Conservation (phyloP, 2,888 invertebrate genomes). For the Aphidius colemani region DNA sequence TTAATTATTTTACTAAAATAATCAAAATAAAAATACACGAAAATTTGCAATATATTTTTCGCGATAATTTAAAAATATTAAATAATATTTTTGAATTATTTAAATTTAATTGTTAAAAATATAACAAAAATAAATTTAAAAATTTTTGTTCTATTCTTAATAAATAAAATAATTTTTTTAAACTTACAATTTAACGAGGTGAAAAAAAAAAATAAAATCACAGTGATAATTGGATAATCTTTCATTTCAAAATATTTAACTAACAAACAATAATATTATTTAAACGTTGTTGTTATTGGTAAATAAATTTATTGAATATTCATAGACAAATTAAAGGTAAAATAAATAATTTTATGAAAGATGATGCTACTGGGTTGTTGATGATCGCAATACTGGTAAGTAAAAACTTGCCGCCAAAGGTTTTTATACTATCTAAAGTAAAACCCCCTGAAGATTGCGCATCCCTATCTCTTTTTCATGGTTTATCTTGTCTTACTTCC, state of each 20-base stretch:
- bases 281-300: neutral
- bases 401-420: slow-evolving; percentile 40
- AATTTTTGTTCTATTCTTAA: too few species aligned
- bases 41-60: neutral
- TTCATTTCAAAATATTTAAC: slow-evolving; percentile 36
- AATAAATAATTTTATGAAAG: neutral
- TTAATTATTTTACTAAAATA: neutral
- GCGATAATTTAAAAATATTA: neutral
- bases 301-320: neutral
- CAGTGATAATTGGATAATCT: slow-evolving; percentile 35
- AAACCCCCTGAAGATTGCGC: slow-evolving; percentile 29
- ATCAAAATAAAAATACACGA: neutral
- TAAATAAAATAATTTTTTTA: neutral
- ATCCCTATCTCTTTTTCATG: slow-evolving; percentile 22
- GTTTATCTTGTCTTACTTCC: slow-evolving; percentile 14
- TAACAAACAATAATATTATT: neutral
- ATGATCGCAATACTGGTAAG: slow-evolving; percentile 45
- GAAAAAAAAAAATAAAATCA: slow-evolving; percentile 42
- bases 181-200: slow-evolving; percentile 45
- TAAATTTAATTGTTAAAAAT: too few species aligned
- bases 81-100: too few species aligned
- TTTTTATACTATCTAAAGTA: slow-evolving; percentile 48
- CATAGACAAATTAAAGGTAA: neutral
- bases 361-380: neutral
- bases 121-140: too few species aligned